A percentile compares a stretch with the other conserved stretches of the same genome.
phyloP scores from a whole-genome alignment of 2,797 vertebrate species.

The Lagorchestes hirsutus region DNA sequence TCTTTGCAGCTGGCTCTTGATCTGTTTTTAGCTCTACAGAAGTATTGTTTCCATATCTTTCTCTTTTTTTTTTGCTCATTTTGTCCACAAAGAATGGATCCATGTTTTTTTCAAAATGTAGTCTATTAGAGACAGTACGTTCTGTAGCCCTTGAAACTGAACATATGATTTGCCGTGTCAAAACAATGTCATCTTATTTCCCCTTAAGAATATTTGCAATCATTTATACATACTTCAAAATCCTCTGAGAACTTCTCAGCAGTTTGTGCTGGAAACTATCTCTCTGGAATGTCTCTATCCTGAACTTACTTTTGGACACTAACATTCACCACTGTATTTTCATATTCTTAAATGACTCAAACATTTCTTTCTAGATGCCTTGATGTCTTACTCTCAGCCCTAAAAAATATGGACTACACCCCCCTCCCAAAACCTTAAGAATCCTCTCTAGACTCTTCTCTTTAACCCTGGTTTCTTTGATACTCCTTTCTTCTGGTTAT shows the following conservation, averaged over 20 bases:
- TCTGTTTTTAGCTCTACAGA: neutral
- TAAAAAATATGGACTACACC: neutral
- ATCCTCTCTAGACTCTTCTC: neutral
- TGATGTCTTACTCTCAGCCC: neutral
- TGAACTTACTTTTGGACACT: neutral
- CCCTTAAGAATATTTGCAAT: neutral
- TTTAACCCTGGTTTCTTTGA: neutral
- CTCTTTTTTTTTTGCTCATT: neutral
- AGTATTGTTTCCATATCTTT: neutral
- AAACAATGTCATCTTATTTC: neutral
- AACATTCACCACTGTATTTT: neutral
- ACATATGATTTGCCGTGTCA: conserved; percentile 3
- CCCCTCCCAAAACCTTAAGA: neutral
- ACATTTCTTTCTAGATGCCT: neutral
- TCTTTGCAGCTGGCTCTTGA: neutral
- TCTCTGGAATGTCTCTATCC: neutral
- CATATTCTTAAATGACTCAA: neutral
- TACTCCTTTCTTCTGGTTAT: neutral
- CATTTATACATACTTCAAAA: neutral
- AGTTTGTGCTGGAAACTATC: neutral
- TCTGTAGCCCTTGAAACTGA: neutral
- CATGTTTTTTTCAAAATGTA: neutral
- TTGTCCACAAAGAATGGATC: neutral
- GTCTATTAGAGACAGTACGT: neutral
- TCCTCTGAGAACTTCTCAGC: neutral